Percentiles rank a stretch among this genome's conserved stretches.
These are phyloP conservation scores for Nyctalus aviator DNA, from an alignment of 2,797 vertebrate species.

Conservation along the genomic window DNA sequence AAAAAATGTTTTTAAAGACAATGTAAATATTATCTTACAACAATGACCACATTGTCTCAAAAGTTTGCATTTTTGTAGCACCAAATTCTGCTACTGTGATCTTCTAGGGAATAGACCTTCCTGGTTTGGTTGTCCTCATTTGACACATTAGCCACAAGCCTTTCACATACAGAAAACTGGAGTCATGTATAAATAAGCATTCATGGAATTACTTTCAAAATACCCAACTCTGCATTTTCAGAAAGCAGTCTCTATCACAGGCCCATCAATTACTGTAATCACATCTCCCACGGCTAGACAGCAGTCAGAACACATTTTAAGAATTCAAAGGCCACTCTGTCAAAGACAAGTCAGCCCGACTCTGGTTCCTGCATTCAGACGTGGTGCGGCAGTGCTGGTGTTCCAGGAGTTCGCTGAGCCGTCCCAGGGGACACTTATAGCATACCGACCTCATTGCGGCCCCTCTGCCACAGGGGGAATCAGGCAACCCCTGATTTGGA, in stretches of 20 bases:
- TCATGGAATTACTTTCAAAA: slow-evolving; percentile 43
- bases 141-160: slow-evolving; percentile 58
- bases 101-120: slow-evolving; percentile 31
- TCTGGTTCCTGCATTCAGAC: not conserved
- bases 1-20: not conserved
- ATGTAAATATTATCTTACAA: not conserved
- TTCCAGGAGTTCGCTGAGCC: not conserved
- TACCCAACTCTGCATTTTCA: slow-evolving; percentile 26
- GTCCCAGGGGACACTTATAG: not conserved
- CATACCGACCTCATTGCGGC: not conserved
- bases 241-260: slow-evolving; percentile 3
- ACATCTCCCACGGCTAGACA: slow-evolving; percentile 49
- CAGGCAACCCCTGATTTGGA: not conserved
- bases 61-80: not conserved
- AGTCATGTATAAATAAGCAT: not conserved
- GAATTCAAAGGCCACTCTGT: slow-evolving; percentile 65
- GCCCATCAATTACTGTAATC: slow-evolving; percentile 51
- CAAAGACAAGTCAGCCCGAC: not conserved
- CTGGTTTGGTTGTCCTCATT: slow-evolving; percentile 32
- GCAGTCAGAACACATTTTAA: slow-evolving; percentile 52
- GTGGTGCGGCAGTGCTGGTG: not conserved
- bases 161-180: slow-evolving; percentile 44
- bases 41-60: not conserved
- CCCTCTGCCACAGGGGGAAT: slow-evolving; percentile 3
- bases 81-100: not conserved